phyloP scores from a whole-genome alignment of 2,888 invertebrate species.

The Lacanobia wlatinum region DNA sequence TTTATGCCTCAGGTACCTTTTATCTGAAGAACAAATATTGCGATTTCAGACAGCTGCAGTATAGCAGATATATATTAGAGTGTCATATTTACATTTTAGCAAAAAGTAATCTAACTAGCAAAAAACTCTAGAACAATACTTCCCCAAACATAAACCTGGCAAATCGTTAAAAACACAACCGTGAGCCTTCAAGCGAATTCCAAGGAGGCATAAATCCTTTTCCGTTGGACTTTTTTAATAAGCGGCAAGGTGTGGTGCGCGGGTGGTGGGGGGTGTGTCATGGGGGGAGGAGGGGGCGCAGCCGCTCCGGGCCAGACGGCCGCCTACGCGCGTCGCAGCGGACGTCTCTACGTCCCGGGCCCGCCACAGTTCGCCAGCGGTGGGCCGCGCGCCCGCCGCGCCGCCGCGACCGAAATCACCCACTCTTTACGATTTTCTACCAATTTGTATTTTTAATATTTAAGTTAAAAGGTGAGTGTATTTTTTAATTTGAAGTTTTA shows the following conservation, averaged over 20 bases:
- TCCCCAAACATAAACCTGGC: conserved; percentile 27
- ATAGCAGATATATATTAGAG: neutral
- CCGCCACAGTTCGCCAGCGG: conserved; percentile 88
- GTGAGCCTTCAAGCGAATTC: conserved; percentile 56
- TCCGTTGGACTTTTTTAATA: conserved; percentile 72
- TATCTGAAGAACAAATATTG: neutral
- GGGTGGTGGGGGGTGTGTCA: conserved; percentile 30
- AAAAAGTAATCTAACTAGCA: neutral
- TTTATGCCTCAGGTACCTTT: neutral
- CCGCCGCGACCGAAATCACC: conserved; percentile 58
- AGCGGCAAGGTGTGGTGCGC: conserved; percentile 72
- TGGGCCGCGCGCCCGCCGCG: conserved; percentile 88
- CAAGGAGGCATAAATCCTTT: conserved; percentile 72
- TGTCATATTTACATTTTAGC: neutral
- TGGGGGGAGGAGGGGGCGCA: conserved; percentile 13
- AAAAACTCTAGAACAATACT: conserved; percentile 18
- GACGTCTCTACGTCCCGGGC: conserved; percentile 79
- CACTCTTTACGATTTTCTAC: conserved; percentile 66
- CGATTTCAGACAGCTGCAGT: neutral
- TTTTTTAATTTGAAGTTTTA: conserved; percentile 3
- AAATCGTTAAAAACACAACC: conserved; percentile 64
- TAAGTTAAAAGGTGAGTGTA: conserved; percentile 69
- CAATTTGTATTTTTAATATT: conserved; percentile 61
- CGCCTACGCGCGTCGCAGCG: conserved; percentile 86
- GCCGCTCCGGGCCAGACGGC: conserved; percentile 76